Conservation (phyloP, 2,113 vertebrate species). For the Leucopsar rothschildi region DNA sequence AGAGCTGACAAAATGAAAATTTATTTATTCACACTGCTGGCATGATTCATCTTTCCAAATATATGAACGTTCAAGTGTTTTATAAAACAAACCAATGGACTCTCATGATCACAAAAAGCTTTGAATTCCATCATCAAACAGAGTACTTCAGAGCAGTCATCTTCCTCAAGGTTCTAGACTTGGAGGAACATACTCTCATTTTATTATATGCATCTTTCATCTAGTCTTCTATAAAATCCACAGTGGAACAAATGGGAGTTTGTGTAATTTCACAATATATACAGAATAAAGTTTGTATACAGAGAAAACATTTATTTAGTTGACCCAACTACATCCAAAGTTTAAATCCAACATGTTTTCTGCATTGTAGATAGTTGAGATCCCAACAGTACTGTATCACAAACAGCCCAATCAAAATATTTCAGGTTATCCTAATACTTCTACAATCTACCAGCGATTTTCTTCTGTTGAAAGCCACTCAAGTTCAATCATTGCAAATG, state of each 20-base stretch:
- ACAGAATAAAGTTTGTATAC: neutral
- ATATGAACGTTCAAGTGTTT: neutral
- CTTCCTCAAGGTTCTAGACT: neutral
- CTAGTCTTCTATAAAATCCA: neutral
- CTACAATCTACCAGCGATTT: neutral
- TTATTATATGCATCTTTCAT: neutral
- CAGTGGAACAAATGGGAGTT: neutral
- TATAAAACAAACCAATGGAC: neutral
- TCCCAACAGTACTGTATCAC: neutral
- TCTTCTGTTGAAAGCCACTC: neutral
- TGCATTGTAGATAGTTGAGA: neutral
- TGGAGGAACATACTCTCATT: neutral
- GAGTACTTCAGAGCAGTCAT: neutral
- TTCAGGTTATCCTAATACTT: constrained; percentile 3
- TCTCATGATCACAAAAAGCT: neutral
- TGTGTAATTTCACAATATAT: neutral
- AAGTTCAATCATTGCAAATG: neutral
- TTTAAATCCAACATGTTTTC: neutral
- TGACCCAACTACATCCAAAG: neutral
- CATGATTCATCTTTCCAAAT: neutral
- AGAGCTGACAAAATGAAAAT: neutral
- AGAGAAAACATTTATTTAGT: neutral
- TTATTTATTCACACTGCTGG: neutral
- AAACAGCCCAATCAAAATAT: neutral
- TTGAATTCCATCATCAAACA: neutral